Evolutionary conservation across 2,888 invertebrate species (phyloP).

Genomic region (Polymixis flavicincta): DNA sequence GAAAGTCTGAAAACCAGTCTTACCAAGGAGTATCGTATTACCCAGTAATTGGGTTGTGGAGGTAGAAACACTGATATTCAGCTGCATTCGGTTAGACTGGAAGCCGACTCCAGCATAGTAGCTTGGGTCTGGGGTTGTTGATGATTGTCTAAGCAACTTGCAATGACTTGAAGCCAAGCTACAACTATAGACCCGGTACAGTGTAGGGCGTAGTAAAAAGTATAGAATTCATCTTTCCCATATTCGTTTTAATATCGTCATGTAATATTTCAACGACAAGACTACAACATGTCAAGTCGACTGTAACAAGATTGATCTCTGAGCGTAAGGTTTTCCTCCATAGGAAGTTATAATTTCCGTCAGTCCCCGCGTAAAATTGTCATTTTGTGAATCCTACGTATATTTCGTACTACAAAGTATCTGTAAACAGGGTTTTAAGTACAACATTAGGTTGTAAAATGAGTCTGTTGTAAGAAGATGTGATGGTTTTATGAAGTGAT

Average conservation of each 20-base stretch:
- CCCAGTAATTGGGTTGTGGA: too few relatives aligned
- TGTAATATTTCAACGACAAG: constrained; percentile 33
- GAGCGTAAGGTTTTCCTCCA: constrained; percentile 37
- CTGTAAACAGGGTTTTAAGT: constrained; percentile 36
- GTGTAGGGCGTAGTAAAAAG: background rate
- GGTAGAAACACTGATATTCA: too few relatives aligned
- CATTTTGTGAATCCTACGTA: constrained; percentile 37
- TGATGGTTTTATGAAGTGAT: constrained; percentile 23
- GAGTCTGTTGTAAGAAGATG: constrained; percentile 12
- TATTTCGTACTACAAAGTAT: constrained; percentile 41
- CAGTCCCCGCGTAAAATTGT: constrained; percentile 20
- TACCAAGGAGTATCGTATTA: too few relatives aligned
- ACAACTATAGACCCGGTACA: background rate
- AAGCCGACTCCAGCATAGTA: too few relatives aligned
- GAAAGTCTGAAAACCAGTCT: too few relatives aligned
- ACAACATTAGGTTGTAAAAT: constrained; percentile 42
- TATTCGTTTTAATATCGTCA: constrained; percentile 57
- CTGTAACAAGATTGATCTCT: constrained; percentile 50
- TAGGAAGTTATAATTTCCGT: constrained; percentile 56
- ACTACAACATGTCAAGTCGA: constrained; percentile 33
- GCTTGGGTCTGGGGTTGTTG: too few relatives aligned
- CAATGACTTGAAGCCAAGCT: background rate
- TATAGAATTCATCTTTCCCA: background rate
- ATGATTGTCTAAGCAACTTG: background rate
- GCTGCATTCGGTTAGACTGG: too few relatives aligned